Evolutionary conservation across 2,797 vertebrate species (phyloP), one percentile per base, ranked within the genome.

Genomic region (Tapirus indicus): DNA sequence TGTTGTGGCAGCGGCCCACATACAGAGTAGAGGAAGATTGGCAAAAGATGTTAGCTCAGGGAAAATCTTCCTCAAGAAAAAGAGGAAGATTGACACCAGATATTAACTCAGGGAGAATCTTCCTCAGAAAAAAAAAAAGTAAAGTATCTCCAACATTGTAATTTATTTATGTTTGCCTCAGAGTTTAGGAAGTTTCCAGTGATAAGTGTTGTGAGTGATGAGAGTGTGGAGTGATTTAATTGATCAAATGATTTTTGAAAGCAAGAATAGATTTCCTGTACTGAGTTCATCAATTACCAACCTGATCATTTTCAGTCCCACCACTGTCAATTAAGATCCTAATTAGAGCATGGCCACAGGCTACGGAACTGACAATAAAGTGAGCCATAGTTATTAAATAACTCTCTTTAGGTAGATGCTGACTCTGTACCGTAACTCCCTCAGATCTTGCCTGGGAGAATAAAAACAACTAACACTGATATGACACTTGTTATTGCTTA

Each of bases 121-220:
- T 38, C 38, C 38, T 38, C 38, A 38, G 38, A 38, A 38, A 38
- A 38, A 38, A 38, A 38, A 38, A 79, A 89, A 64, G 7, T 29
- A 78, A 10, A 86, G 2, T 72, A 56, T 64, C 23, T 44, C 58
- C 44, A 52, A 23, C 8, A 49, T 69, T 47, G 49, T 72, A 74
- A 32, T 44, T 93, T 69, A 47, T 62, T 86, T 90, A 49, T 91
- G 79, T 95, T 91, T 88, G 38, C 23, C 58, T 93, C 62, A 75
- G 62, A 56, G n/a, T 64, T 66, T 71, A 23, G n/a, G 66, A 64
- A 71, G 25, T 74, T 88, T 69, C 58, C 32, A 58, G 49, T 52
- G 54, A 38, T 58, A 93, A n/a, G 8, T 32, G 44, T 25, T 56
- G 11, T 20, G 35, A 54, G 21, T 14, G 23, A 72, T 60, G 47